Evolutionary conservation across 2,797 vertebrate genomes (phyloP), one percentile per base, ranked within the genome.

Genomic region (Sebastes itinus): DNA sequence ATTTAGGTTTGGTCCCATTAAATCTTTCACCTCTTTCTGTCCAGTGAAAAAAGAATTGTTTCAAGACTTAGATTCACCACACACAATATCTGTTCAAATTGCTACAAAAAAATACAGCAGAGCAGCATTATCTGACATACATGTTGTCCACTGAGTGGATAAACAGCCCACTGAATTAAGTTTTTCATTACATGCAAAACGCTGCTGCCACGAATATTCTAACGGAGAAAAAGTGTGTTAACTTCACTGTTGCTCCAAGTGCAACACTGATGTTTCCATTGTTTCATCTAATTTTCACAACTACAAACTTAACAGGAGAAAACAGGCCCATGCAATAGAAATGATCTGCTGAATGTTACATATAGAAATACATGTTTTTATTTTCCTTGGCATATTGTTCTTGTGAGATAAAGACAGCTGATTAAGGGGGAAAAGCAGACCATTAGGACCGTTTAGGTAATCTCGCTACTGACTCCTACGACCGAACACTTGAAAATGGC

Each of bases 331-430:
- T 63, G 72, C 64, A 55, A 59, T 32, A 64, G 10, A 77, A 75
- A 83, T 30, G 2, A 72, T 79, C 38, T 70, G 62, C 55, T 83
- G 18, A 77, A 61, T 64, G 60, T 78, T 30, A 85, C 61, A 69
- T 60, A 78, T n/a, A 71, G 38, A 87, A 78, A 75, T 65, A 72
- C 6, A 28, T 70, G 46, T 33, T 65, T 30, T 71, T 32, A 55
- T 78, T 83, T 78, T 84, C 78, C 86, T 87, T 90, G 86, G 84
- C 79, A 75, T 84, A 7, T 27, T 68, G 54, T 75, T 60, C 6
- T 67, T 52, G 11, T 66, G 35, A 70, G 27, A 70, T 78, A 32
- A 83, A 73, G 14, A 79, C 61, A 68, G 35, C 71, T 33, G 58
- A 66, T 49, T 42, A 49, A 59, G 46, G 63, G 58, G 2, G 22